Evolutionary conservation across 2,888 invertebrate genomes (phyloP).

Genomic region (Ischnura elegans): DNA sequence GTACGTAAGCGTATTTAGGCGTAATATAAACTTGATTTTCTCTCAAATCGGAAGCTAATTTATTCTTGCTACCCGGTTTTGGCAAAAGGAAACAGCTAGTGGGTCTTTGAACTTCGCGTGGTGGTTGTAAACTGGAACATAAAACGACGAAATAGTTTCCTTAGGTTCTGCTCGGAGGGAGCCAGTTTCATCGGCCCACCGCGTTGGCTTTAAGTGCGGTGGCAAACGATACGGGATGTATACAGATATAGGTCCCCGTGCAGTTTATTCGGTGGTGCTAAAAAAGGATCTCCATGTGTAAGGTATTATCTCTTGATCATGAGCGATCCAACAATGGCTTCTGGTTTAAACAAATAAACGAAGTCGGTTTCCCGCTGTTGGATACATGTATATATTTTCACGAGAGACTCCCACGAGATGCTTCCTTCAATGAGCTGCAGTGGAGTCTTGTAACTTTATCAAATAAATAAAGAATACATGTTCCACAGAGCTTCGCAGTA

Average conservation of each 20-base stretch:
- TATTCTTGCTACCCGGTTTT: no score
- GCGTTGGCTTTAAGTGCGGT: background rate
- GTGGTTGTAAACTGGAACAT: background rate
- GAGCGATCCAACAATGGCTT: background rate
- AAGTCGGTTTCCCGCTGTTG: no score
- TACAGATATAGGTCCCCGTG: background rate
- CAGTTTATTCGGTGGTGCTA: background rate
- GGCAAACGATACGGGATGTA: background rate
- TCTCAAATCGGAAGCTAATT: no score
- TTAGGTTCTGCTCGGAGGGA: background rate
- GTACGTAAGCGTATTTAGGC: no score
- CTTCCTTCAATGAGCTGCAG: no score
- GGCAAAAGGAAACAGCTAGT: background rate
- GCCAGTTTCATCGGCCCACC: background rate
- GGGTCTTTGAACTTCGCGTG: background rate
- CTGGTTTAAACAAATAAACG: background rate
- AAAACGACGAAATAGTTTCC: background rate
- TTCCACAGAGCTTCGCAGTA: no score
- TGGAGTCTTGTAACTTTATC: no score
- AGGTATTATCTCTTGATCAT: background rate
- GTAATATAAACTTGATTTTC: no score
- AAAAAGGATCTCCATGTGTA: background rate
- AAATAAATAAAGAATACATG: no score
- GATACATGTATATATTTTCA: no score
- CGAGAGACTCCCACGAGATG: no score